A percentile compares a stretch with the other conserved stretches of the same genome.
Evolutionary conservation across 2,888 invertebrate species (phyloP).

Genomic region (Drosophila neonasuta): DNA sequence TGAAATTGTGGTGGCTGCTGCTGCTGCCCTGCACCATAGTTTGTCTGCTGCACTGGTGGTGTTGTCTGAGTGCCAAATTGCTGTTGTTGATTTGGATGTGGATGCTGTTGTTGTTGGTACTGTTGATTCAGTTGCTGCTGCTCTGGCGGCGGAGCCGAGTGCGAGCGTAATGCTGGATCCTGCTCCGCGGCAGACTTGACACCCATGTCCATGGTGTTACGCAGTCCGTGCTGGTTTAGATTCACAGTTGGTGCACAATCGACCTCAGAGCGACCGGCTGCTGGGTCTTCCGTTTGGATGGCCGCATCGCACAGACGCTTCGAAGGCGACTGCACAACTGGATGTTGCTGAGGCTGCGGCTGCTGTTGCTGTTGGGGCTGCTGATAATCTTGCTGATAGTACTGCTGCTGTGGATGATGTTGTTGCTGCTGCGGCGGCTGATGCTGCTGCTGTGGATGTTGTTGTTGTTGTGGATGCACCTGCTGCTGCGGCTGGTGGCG

Average conservation of each 20-base stretch:
- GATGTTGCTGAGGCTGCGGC: conserved; percentile 30
- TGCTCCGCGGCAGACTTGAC: conserved; percentile 85
- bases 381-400: conserved; percentile 53
- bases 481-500: conserved; percentile 57
- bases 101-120: conserved; percentile 63
- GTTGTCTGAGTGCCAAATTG: conserved; percentile 79
- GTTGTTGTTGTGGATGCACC: conserved; percentile 31
- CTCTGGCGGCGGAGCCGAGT: conserved; percentile 89
- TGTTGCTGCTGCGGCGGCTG: conserved; percentile 32
- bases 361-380: conserved; percentile 42
- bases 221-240: conserved; percentile 87
- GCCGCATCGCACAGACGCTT: conserved; percentile 82
- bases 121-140: conserved; percentile 77
- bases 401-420: conserved; percentile 47
- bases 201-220: conserved; percentile 91
- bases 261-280: conserved; percentile 68
- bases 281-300: conserved; percentile 81
- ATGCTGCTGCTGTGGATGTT: conserved; percentile 26
- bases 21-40: conserved; percentile 27
- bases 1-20: conserved; percentile 60
- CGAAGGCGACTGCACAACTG: conserved; percentile 71
- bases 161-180: conserved; percentile 86
- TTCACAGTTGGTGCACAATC: conserved; percentile 69
- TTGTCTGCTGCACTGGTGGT: conserved; percentile 77
- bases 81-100: conserved; percentile 55